These are phyloP conservation scores for Argya squamiceps DNA, from an alignment of 2,797 vertebrate genomes.

Conservation along the genomic window DNA sequence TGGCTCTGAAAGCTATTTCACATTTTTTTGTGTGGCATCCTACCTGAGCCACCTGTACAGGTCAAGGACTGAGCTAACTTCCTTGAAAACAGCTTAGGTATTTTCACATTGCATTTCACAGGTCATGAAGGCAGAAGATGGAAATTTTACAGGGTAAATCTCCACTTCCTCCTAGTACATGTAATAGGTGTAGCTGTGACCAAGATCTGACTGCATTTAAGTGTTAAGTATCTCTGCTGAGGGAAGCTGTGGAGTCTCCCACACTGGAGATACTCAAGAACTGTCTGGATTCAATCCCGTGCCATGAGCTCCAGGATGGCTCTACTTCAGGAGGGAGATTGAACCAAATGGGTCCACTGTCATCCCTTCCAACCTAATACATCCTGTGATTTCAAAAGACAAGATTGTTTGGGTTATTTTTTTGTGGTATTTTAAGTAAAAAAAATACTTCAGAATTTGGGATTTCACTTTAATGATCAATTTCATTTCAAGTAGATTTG, in stretches of 20 bases:
- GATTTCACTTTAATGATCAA: background rate
- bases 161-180: background rate
- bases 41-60: background rate
- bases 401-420: background rate
- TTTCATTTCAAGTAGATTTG: background rate
- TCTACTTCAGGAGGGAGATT: background rate
- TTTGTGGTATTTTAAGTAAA: background rate
- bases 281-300: fast-evolving
- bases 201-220: background rate
- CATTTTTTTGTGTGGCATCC: background rate
- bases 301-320: background rate
- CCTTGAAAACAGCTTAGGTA: background rate
- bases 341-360: background rate
- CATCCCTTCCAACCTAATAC: background rate
- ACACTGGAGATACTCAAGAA: background rate
- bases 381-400: background rate
- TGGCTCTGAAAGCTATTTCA: background rate
- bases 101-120: background rate
- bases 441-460: background rate
- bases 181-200: background rate
- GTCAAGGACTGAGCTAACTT: background rate
- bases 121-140: background rate
- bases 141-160: background rate
- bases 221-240: background rate
- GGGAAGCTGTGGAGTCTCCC: background rate